Evolutionary conservation across 2,797 vertebrate genomes (phyloP).

Genomic region (Manis javanica): DNA sequence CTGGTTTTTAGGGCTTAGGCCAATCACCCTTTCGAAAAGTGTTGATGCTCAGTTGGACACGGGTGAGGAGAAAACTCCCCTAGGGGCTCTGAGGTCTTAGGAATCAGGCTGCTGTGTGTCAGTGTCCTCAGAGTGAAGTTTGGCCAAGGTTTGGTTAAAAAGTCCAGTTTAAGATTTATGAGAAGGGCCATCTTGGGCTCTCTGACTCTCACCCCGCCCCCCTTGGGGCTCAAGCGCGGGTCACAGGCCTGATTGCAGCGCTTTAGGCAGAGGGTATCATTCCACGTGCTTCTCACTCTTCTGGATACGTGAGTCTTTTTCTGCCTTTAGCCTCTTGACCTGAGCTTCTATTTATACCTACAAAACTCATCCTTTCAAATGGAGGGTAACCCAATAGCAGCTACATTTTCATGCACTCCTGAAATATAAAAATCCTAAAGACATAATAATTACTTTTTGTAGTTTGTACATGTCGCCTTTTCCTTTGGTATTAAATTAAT

Average conservation of each 20-base stretch:
- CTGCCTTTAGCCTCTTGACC: conserved; percentile 60
- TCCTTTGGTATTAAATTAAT: conserved; percentile 36
- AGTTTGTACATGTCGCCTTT: conserved; percentile 45
- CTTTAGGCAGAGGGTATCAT: not conserved
- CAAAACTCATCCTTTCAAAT: conserved; percentile 57
- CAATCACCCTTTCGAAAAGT: not conserved
- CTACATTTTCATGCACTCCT: not conserved
- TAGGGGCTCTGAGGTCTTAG: not conserved
- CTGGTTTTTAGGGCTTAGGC: not conserved
- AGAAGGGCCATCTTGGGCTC: not conserved
- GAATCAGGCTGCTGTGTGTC: not conserved
- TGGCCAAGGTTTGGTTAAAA: not conserved
- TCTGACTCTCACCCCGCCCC: not conserved
- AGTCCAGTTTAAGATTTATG: not conserved
- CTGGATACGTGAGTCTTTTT: conserved; percentile 8
- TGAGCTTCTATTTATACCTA: conserved; percentile 76
- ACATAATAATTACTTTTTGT: not conserved
- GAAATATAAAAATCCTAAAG: conserved; percentile 23
- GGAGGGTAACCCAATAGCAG: conserved; percentile 13
- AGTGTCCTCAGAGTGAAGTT: not conserved
- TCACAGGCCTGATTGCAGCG: not conserved
- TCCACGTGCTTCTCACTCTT: not conserved
- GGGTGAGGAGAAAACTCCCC: not conserved
- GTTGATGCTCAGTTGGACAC: not conserved
- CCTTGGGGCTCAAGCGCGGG: not conserved